A percentile compares a stretch with the other conserved stretches of the same genome.
Evolutionary conservation across 2,888 invertebrate species (phyloP).

Genomic region (Artemia sp.): DNA sequence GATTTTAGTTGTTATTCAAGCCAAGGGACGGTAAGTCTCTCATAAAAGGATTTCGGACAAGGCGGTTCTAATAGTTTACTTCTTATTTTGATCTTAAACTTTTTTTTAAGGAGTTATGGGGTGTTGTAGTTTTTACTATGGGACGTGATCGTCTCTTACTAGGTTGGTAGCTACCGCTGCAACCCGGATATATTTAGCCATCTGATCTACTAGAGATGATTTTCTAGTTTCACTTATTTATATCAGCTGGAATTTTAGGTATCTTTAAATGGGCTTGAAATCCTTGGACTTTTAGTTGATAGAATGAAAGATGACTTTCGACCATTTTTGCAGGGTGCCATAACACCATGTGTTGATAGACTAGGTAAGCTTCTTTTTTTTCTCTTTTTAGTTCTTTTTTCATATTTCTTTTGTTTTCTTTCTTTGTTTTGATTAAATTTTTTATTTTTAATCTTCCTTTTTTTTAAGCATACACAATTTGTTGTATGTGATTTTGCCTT

Average conservation of each 20-base stretch:
- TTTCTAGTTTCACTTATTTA: conserved; percentile 19
- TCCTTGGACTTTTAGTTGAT: conserved; percentile 65
- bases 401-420: conserved; percentile 9
- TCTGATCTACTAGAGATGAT: neutral
- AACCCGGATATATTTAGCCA: neutral
- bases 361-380: conserved; percentile 36
- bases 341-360: conserved; percentile 66
- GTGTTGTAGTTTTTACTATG: too few relatives aligned
- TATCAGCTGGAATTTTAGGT: conserved; percentile 43
- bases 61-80: too few relatives aligned
- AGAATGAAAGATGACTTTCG: conserved; percentile 72
- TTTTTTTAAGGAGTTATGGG: too few relatives aligned
- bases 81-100: too few relatives aligned
- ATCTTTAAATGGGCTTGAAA: conserved; percentile 75
- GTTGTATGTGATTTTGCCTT: neutral
- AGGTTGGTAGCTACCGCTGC: too few relatives aligned
- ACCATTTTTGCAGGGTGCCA: conserved; percentile 61
- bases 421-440: conserved; percentile 19
- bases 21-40: too few relatives aligned
- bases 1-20: too few relatives aligned
- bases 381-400: conserved; percentile 22
- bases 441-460: conserved; percentile 18
- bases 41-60: too few relatives aligned
- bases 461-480: neutral
- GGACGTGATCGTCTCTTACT: too few relatives aligned